Conservation (phyloP, 2,113 vertebrate species). For the Acrocephalus kingi region DNA sequence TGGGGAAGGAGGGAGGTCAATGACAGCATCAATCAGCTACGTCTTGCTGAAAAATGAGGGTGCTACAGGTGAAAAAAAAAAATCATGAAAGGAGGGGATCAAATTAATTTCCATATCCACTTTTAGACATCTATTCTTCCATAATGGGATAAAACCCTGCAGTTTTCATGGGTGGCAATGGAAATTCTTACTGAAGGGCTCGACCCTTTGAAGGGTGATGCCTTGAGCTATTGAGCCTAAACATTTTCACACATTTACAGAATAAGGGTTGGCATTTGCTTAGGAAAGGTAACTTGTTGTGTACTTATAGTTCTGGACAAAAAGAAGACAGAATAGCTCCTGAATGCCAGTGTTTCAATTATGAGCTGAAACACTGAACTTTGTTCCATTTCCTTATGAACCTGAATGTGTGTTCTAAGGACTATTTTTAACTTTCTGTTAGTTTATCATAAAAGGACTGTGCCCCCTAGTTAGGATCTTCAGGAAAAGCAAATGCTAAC, state of each 20-base stretch:
- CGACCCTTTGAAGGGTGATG: neutral
- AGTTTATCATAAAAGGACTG: neutral
- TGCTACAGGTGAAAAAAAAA: neutral
- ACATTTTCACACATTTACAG: neutral
- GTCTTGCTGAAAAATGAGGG: constrained; percentile 7
- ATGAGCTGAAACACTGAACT: neutral
- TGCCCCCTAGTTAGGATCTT: neutral
- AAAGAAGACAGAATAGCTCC: neutral
- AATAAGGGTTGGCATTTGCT: neutral
- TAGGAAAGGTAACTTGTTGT: neutral
- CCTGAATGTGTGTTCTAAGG: neutral
- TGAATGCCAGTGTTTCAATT: neutral
- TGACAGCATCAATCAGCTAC: neutral
- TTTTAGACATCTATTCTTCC: neutral
- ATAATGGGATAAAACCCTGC: neutral
- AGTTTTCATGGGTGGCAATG: neutral
- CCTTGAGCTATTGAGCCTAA: neutral
- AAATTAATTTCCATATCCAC: neutral
- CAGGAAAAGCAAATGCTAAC: neutral
- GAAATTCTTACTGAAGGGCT: neutral
- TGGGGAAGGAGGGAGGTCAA: neutral
- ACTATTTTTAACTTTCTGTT: neutral
- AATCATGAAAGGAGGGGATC: neutral
- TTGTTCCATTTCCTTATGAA: neutral
- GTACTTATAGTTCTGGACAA: neutral